Percentiles rank a stretch among this genome's conserved stretches.
These are phyloP conservation scores for Myocastor coypus DNA, from an alignment of 2,113 vertebrate genomes.

Conservation along the genomic window DNA sequence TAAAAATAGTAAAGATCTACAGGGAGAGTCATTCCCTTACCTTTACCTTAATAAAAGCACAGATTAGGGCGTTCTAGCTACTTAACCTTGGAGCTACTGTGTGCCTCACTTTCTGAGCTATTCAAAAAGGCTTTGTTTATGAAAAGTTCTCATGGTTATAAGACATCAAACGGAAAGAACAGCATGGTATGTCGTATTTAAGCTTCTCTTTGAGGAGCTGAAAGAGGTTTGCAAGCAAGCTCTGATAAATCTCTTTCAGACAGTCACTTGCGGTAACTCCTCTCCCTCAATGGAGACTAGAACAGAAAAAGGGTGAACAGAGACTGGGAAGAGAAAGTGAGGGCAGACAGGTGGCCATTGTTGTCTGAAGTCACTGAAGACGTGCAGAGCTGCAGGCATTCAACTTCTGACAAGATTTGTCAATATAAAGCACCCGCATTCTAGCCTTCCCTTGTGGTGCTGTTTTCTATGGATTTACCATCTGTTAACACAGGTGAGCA, in stretches of 20 bases:
- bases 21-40: neutral
- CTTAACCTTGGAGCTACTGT: neutral
- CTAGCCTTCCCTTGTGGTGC: neutral
- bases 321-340: neutral
- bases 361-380: neutral
- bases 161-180: constrained; percentile 35
- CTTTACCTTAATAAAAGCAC: neutral
- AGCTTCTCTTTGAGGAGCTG: constrained; percentile 43
- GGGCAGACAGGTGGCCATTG: neutral
- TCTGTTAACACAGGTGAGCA: constrained; percentile 68
- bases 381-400: neutral
- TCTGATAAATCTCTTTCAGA: constrained; percentile 52
- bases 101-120: neutral
- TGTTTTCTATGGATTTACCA: constrained; percentile 56
- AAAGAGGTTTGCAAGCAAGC: constrained; percentile 53
- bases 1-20: neutral
- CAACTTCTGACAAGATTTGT: neutral
- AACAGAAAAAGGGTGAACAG: constrained; percentile 3
- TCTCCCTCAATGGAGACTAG: neutral
- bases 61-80: neutral
- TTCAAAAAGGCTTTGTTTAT: constrained; percentile 45
- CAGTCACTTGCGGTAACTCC: neutral
- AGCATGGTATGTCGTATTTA: neutral
- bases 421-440: neutral
- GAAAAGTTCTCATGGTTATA: constrained; percentile 60